Evolutionary conservation across 1,140 invertebrate genomes (phyloP), one percentile per base, ranked within the genome.

Genomic region (Heliconius congener): DNA sequence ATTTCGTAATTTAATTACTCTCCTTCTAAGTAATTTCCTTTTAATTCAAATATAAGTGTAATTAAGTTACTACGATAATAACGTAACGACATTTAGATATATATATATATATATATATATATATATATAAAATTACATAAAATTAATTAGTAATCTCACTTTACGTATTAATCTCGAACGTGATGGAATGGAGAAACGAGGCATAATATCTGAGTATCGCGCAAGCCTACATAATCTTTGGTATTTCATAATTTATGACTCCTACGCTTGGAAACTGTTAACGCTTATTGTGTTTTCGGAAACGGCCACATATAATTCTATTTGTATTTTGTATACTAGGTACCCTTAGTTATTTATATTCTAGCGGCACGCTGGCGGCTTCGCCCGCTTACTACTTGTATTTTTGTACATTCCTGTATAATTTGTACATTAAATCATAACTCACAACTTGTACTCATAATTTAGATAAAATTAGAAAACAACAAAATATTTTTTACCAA

Each of bases 181-280:
- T 83, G 82, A 83, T 83, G 70, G 70, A 81, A 79, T 74, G 77
- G 70, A 73, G 81, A 84, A 80, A 84, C 83, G 76, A 57, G 71
- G 83, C 73, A 84, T 84, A 84, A 84, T 77, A 84, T 80, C 77
- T 76, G 72, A 80, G 73, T 70, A 82, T 78, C 78, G 74, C 77
- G 37, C 81, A 84, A 80, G 77, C 76, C 83, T 78, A 84, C 81
- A 77, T 73, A 76, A 77, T 78, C 74, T 76, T 82, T 73, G 72
- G 71, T 76, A 73, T 77, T 46, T 74, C 73, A 81, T 78, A 83
- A 76, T 83, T 83, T 81, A 76, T 83, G 80, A 76, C 75, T 79
- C 74, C 74, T 74, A 73, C 79, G 74, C 72, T 79, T 79, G 74
- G 80, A 83, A 83, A 74, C 46, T 72, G 34, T 42, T 37, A 72